phyloP scores from a whole-genome alignment of 2,888 invertebrate species.

The Cephus rjabovi region DNA sequence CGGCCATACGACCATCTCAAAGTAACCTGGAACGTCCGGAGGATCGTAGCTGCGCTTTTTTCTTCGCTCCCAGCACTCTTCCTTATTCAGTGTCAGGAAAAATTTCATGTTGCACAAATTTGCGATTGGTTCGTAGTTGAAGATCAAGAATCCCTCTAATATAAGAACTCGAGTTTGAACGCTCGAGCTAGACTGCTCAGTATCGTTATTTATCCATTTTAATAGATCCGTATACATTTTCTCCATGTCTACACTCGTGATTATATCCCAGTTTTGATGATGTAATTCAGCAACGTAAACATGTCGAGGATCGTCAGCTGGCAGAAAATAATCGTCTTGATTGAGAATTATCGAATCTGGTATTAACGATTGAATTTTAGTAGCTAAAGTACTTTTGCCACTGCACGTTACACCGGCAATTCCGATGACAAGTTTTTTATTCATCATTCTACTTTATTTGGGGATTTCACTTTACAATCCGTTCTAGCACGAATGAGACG shows the following conservation, averaged over 20 bases:
- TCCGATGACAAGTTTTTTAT: constrained; percentile 74
- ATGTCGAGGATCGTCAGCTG: constrained; percentile 76
- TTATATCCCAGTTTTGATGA: constrained; percentile 82
- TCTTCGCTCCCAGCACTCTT: constrained; percentile 76
- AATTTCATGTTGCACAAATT: constrained; percentile 79
- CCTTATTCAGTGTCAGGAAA: constrained; percentile 78
- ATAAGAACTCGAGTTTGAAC: constrained; percentile 71
- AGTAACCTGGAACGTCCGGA: constrained; percentile 89
- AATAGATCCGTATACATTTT: constrained; percentile 75
- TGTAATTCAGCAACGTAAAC: constrained; percentile 73
- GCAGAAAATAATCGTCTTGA: constrained; percentile 83
- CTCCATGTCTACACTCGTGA: constrained; percentile 80
- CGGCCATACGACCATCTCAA: constrained; percentile 93
- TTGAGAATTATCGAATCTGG: constrained; percentile 70
- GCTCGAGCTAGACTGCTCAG: constrained; percentile 36
- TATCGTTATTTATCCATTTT: constrained; percentile 61
- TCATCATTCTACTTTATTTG: constrained; percentile 49
- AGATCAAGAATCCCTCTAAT: constrained; percentile 82
- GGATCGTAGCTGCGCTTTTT: constrained; percentile 80
- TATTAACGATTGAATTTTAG: constrained; percentile 67
- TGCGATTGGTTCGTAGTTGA: constrained; percentile 76
- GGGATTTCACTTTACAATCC: neutral
- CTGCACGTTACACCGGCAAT: constrained; percentile 86
- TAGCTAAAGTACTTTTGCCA: constrained; percentile 83
- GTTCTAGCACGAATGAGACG: neutral